These are phyloP conservation scores for Aricia artaxerxes DNA, from an alignment of 2,888 invertebrate species.

Conservation along the genomic window DNA sequence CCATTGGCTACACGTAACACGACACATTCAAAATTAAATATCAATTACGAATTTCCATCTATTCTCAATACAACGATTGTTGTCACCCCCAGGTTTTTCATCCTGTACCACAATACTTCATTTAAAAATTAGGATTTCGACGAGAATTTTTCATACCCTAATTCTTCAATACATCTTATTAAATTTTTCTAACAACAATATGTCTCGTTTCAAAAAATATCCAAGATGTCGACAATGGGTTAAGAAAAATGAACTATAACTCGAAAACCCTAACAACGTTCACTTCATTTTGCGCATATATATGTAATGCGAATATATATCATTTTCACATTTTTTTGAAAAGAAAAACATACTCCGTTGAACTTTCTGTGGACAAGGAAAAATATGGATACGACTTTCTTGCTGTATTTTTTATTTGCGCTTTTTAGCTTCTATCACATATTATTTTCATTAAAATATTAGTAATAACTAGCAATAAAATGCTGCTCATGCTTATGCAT, in stretches of 20 bases:
- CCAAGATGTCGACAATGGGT: constrained; percentile 27
- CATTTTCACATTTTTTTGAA: constrained; percentile 53
- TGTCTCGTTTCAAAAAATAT: constrained; percentile 25
- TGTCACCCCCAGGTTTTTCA: neutral
- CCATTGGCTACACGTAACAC: neutral
- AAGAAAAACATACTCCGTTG: constrained; percentile 56
- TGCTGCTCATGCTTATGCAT: too few species aligned
- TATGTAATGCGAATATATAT: constrained; percentile 43
- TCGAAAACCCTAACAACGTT: constrained; percentile 30
- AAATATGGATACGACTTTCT: constrained; percentile 44
- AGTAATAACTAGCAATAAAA: too few species aligned
- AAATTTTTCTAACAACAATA: constrained; percentile 27
- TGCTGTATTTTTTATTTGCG: neutral
- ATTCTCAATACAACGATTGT: neutral
- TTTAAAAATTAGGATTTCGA: neutral
- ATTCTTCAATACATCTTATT: constrained; percentile 23
- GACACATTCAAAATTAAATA: neutral
- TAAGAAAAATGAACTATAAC: constrained; percentile 34
- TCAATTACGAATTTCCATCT: neutral
- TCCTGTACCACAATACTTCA: constrained; percentile 6
- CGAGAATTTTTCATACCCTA: neutral
- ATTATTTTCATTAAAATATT: neutral
- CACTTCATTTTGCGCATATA: constrained; percentile 24
- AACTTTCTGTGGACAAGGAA: constrained; percentile 51
- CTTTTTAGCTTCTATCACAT: neutral